Evolutionary conservation across 1,140 invertebrate genomes (phyloP).

Genomic region (Planococcus citri): DNA sequence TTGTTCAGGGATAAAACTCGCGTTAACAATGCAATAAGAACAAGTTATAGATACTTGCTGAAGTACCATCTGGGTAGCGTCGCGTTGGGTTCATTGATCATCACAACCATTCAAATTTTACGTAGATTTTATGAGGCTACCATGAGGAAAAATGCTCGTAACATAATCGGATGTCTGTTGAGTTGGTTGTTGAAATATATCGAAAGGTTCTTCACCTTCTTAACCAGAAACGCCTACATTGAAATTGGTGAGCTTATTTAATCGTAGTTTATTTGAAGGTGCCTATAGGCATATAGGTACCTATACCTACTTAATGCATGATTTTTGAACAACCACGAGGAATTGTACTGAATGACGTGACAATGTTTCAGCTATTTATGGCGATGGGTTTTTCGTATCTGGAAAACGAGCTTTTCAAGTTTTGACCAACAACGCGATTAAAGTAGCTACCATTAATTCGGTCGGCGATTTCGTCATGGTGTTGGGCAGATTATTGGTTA

Average conservation of each 20-base stretch:
- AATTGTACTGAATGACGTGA: too few species aligned
- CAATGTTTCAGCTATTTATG: constrained; percentile 50
- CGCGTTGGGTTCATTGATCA: constrained; percentile 59
- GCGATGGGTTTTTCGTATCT: constrained; percentile 50
- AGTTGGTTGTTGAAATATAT: constrained; percentile 44
- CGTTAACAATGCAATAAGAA: constrained; percentile 43
- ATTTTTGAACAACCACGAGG: too few species aligned
- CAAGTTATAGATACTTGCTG: constrained; percentile 43
- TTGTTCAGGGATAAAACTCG: constrained; percentile 45
- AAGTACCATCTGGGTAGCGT: constrained; percentile 65
- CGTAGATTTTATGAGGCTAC: constrained; percentile 40
- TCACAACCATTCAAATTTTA: constrained; percentile 54
- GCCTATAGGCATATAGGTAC: too few species aligned
- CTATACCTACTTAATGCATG: too few species aligned
- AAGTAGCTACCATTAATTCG: constrained; percentile 61
- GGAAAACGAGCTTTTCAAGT: constrained; percentile 48
- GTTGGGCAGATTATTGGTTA: constrained; percentile 55
- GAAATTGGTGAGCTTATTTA: constrained; percentile 50
- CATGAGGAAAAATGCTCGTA: constrained; percentile 36
- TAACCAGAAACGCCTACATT: constrained; percentile 65
- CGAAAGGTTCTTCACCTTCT: constrained; percentile 56
- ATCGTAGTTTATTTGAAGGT: constrained; percentile 2
- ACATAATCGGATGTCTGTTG: constrained; percentile 22
- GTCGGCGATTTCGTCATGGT: constrained; percentile 69
- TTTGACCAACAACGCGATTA: constrained; percentile 47